Base-by-base conservation (phyloP, 1,140 invertebrate genomes). In the Sipha flava region DNA sequence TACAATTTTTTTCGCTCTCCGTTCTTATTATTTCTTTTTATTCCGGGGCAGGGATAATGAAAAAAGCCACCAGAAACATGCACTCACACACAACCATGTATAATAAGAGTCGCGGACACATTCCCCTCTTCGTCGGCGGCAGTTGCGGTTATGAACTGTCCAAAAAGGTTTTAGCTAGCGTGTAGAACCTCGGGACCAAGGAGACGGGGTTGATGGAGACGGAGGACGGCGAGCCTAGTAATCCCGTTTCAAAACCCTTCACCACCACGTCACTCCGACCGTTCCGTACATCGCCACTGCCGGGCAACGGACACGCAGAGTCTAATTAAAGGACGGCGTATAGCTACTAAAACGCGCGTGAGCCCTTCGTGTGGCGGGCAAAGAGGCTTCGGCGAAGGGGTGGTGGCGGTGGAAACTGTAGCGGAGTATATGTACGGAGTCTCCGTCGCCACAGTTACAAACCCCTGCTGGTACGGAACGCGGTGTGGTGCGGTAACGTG, bases 281-380 rank as follows among this genome's bases (percentile, higher is more conserved):
- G n/a, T n/a, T 6, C 14, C 43, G 43, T 14, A n/a, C n/a, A n/a
- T 45, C 43, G 1, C 57, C 31, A 1, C 37, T 14, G 57, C 26
- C 59, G 18, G 1, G 10, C 34, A n/a, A 1, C 7, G n/a, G 37
- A 64, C 18, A 5, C 72, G 49, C 26, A 70, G 66, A 23, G 68
- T 75, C 72, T 75, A 75, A 75, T 75, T 75, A 75, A 75, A 75
- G 72, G 47, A 49, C 68, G 43, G 47, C 16, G 47, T 18, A n/a
- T n/a, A n/a, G n/a, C n/a, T n/a, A n/a, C n/a, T n/a, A n/a, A n/a
- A n/a, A n/a, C n/a, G n/a, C n/a, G n/a, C n/a, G n/a, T n/a, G n/a
- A n/a, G n/a, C n/a, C n/a, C n/a, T n/a, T n/a, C n/a, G n/a, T n/a
- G n/a, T n/a, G n/a, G n/a, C n/a, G n/a, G n/a, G n/a, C n/a, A n/a